Evolutionary conservation across 2,888 invertebrate species (phyloP).

Genomic region (Dryadula phaetusa): DNA sequence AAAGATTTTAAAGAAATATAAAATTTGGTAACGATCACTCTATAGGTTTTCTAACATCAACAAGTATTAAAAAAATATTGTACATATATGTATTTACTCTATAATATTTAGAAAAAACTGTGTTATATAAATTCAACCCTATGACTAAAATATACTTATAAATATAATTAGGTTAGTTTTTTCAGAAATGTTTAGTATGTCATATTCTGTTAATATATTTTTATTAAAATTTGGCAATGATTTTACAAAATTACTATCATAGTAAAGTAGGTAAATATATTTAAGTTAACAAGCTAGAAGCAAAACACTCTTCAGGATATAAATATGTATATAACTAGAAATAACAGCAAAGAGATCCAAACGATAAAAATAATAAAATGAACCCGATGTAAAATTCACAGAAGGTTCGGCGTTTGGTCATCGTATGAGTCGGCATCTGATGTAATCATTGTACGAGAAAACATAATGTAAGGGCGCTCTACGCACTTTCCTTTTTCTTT

Average conservation of each 20-base stretch:
- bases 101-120: too few species aligned
- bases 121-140: too few species aligned
- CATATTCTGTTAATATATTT: too few species aligned
- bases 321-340: background rate
- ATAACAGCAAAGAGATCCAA: background rate
- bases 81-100: too few species aligned
- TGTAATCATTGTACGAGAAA: conserved; percentile 32
- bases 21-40: too few species aligned
- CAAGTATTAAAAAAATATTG: too few species aligned
- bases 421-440: conserved; percentile 42
- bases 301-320: background rate
- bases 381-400: conserved; percentile 29
- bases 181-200: too few species aligned
- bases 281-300: background rate
- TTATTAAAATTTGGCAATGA: too few species aligned
- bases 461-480: conserved; percentile 33
- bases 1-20: too few species aligned
- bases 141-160: background rate
- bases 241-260: background rate
- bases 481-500: conserved; percentile 43
- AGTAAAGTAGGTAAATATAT: background rate
- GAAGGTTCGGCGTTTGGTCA: conserved; percentile 39
- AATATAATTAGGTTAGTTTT: conserved; percentile 2
- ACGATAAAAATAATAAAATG: conserved; percentile 17
- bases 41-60: too few species aligned